Percentiles rank a stretch among this genome's conserved stretches.
Conservation (phyloP, 2,113 vertebrate genomes). For the Lophotis ruficrista region DNA sequence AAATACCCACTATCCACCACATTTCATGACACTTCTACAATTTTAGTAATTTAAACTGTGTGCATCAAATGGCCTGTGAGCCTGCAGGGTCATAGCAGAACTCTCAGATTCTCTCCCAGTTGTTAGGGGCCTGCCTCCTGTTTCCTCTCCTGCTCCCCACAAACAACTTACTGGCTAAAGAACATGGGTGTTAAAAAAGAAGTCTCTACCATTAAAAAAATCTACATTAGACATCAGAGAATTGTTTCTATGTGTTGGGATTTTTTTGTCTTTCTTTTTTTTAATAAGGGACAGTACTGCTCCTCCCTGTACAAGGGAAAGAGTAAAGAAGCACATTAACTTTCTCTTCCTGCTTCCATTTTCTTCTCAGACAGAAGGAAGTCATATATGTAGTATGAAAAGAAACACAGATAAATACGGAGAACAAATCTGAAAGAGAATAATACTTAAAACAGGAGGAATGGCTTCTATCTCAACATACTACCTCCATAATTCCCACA, state of each 20-base stretch:
- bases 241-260: not conserved
- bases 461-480: not conserved
- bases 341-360: not conserved
- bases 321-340: not conserved
- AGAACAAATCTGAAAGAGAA: not conserved
- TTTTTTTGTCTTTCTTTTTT: not conserved
- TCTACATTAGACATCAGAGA: not conserved
- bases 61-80: not conserved
- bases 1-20: not conserved
- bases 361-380: not conserved
- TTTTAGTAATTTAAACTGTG: not conserved
- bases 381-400: not conserved
- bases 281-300: not conserved
- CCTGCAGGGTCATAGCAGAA: not conserved
- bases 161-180: not conserved
- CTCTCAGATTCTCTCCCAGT: not conserved
- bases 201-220: not conserved
- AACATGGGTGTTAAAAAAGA: not conserved
- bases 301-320: not conserved
- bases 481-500: not conserved
- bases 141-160: not conserved
- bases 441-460: not conserved
- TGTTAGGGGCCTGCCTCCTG: not conserved
- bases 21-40: not conserved
- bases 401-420: not conserved